phyloP scores from a whole-genome alignment of 2,797 vertebrate genomes.

The Emys orbicularis region DNA sequence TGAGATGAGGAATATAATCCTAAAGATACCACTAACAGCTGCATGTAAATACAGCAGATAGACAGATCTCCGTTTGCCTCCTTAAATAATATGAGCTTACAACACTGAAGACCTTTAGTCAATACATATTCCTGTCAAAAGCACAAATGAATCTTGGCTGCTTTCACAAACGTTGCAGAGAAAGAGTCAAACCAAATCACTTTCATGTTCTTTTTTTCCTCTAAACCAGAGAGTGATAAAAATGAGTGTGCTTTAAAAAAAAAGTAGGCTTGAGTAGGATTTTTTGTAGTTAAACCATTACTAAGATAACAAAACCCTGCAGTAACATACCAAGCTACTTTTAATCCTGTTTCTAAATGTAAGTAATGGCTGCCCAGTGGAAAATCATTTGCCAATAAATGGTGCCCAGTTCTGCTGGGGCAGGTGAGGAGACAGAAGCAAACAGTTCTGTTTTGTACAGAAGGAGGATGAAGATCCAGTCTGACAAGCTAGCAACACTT shows the following conservation, averaged over 20 bases:
- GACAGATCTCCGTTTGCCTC: no score
- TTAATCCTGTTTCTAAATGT: neutral
- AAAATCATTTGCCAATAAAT: neutral
- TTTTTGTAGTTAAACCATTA: neutral
- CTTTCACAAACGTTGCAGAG: neutral
- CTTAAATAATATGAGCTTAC: neutral
- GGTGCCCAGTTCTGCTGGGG: neutral
- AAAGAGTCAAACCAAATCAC: neutral
- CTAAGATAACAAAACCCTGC: neutral
- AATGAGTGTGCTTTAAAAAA: neutral
- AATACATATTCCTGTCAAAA: neutral
- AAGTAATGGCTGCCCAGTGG: neutral
- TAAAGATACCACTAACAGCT: neutral
- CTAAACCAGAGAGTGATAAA: neutral
- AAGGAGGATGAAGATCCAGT: neutral
- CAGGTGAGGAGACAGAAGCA: neutral
- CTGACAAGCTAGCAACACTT: no score
- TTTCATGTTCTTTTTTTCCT: neutral
- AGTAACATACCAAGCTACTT: neutral
- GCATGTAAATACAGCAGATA: neutral
- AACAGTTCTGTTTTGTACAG: neutral
- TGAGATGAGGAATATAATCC: neutral
- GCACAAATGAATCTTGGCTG: neutral
- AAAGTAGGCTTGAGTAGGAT: neutral
- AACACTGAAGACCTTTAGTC: neutral